Evolutionary conservation across 2,797 vertebrate species (phyloP).

Genomic region (Smutsia gigantea): DNA sequence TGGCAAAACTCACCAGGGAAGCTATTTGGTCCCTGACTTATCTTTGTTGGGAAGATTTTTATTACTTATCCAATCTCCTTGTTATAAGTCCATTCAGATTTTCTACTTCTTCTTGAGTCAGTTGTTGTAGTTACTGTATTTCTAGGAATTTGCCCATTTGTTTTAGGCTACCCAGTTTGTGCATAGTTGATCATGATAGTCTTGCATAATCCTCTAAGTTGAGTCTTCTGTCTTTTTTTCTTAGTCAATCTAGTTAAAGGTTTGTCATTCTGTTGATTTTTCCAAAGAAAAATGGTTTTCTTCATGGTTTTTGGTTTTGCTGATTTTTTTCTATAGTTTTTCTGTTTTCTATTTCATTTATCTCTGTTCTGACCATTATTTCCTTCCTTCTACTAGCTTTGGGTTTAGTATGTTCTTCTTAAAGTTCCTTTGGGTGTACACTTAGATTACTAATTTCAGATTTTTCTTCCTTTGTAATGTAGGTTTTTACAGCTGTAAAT

Average conservation of each 20-base stretch:
- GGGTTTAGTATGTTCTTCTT: neutral
- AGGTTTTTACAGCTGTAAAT: neutral
- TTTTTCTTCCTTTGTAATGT: neutral
- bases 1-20: neutral
- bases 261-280: neutral
- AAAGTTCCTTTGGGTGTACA: neutral
- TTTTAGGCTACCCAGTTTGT: neutral
- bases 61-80: no score
- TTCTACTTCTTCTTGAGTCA: neutral
- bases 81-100: neutral
- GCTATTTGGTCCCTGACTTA: neutral
- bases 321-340: neutral
- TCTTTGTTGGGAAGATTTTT: neutral
- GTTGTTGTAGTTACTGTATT: neutral
- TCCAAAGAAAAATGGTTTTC: neutral
- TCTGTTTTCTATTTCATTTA: neutral
- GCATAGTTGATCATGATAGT: neutral
- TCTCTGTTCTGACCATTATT: neutral
- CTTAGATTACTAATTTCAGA: neutral
- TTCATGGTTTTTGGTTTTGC: neutral
- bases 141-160: neutral
- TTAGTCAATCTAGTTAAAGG: neutral
- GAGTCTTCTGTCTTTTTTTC: neutral
- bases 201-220: neutral
- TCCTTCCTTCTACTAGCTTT: neutral